These are phyloP conservation scores for Bergia puertoricense DNA, from an alignment of 92 coral and sea anemone genomes.

Conservation along the genomic window DNA sequence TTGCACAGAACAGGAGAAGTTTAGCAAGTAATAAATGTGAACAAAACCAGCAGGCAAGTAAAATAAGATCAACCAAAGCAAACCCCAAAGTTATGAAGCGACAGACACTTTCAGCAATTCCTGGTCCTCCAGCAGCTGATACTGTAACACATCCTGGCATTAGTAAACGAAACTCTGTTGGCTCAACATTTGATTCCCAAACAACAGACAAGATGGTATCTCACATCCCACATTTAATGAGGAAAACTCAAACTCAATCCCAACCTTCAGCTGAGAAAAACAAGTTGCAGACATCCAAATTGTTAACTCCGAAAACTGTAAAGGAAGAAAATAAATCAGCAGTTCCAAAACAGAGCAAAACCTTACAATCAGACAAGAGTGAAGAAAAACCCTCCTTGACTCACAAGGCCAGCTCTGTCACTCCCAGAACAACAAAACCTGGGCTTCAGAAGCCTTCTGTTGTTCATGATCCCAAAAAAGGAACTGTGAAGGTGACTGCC, in stretches of 20 bases:
- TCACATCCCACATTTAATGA: conserved; percentile 40
- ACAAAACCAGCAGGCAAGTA: conserved; percentile 12
- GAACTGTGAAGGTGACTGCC: background rate
- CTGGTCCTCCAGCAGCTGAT: conserved; percentile 9
- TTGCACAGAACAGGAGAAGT: conserved; percentile 33
- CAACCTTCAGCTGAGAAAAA: background rate
- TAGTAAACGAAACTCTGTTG: conserved; percentile 20
- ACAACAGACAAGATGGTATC: conserved; percentile 5
- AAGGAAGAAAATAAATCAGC: conserved; percentile 30
- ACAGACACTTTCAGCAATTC: conserved; percentile 50
- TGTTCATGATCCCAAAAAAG: background rate
- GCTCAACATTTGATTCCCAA: conserved; percentile 7
- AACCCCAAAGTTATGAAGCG: conserved; percentile 25
- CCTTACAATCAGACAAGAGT: background rate
- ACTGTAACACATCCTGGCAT: conserved; percentile 31
- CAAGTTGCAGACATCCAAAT: background rate
- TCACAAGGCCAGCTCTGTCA: conserved; percentile 21
- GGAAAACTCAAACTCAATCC: background rate
- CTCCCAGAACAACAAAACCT: conserved; percentile 11
- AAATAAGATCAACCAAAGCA: conserved; percentile 1
- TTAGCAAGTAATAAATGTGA: background rate
- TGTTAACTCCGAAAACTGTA: background rate
- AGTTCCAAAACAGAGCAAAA: conserved; percentile 15
- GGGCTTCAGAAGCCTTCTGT: conserved; percentile 27
- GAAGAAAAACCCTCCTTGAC: conserved; percentile 4